These are phyloP conservation scores for Galbula dea DNA, from an alignment of 2,113 vertebrate species.

Conservation along the genomic window DNA sequence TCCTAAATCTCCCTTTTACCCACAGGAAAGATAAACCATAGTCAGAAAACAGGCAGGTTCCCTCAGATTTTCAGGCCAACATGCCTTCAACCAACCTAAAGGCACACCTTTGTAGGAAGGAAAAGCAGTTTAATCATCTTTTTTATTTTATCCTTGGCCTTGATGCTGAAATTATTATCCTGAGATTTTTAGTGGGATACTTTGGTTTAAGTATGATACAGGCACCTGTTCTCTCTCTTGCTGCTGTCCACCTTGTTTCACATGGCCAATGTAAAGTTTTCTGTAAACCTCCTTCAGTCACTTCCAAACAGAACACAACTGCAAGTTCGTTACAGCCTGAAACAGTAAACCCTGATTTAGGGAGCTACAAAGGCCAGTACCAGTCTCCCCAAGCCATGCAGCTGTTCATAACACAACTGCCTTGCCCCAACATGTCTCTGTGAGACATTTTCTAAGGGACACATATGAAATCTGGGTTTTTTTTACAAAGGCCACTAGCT, in stretches of 20 bases:
- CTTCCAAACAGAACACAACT: not conserved
- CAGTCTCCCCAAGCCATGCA: not conserved
- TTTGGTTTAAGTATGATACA: not conserved
- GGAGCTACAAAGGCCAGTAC: not conserved
- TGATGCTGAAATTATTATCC: not conserved
- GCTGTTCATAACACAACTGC: not conserved
- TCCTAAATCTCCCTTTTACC: conserved; percentile 23
- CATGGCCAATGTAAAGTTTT: not conserved
- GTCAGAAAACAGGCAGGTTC: not conserved
- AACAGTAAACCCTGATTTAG: not conserved
- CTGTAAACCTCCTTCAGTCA: not conserved
- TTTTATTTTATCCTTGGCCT: conserved; percentile 2
- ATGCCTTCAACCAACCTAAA: not conserved
- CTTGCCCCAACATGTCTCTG: not conserved
- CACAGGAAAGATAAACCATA: conserved; percentile 1
- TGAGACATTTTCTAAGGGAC: not conserved
- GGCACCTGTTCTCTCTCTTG: not conserved
- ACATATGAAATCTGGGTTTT: not conserved
- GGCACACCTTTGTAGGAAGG: not conserved
- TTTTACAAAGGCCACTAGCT: not conserved
- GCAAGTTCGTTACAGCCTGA: not conserved
- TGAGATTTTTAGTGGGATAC: not conserved
- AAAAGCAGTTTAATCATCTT: not conserved
- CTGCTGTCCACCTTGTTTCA: not conserved
- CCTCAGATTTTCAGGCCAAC: not conserved